Base-by-base conservation (phyloP, 64 coral and sea anemone genomes). In the Pocillopora verrucosa region DNA sequence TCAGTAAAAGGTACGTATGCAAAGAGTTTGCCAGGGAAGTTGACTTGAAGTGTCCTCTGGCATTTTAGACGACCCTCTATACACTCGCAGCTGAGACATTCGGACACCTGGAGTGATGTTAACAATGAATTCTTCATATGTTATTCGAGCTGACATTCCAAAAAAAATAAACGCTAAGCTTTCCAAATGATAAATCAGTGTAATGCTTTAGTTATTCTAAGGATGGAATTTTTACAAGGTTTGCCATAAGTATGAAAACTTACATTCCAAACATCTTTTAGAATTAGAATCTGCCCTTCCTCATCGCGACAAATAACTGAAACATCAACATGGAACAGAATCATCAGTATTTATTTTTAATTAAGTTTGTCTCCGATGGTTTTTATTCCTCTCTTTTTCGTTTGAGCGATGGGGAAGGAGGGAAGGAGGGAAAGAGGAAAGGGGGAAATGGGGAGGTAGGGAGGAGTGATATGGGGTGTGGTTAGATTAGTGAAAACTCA, bases 231-330 rank as follows among this genome's bases (percentile, higher is more conserved):
- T 51, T 51, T 51, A 30, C 41, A 51, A 51, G 41, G 41, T 4
- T 51, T 51, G 7, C 41, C 7, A 51, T 51, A 4, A 51, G 56
- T 57, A 51, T 24, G 0, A 58, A 56, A 38, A 30, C 17, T 72
- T 85, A 85, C 82, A 63, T 72, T 4, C 82, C 82, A 85, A 22
- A 45, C 13, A 4, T 85, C 82, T 72, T 72, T 85, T 11, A 85
- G 37, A 72, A 85, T 41, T n/a, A 85, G 56, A 20, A 85, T 12
- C 36, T 85, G 82, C 13, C 82, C 82, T 9, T 36, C 17, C 57
- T 85, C 82, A 30, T 85, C 82, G 41, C 63, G 38, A 30, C 82
- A 85, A 45, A 57, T 51, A 45, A 85, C 82, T 85, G 4, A 58
- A 72, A 85, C 19, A 16, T 68, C 36, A 37, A 85, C 11, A 10